phyloP scores from a whole-genome alignment of 2,113 vertebrate species.

The Ranitomeya imitator region DNA sequence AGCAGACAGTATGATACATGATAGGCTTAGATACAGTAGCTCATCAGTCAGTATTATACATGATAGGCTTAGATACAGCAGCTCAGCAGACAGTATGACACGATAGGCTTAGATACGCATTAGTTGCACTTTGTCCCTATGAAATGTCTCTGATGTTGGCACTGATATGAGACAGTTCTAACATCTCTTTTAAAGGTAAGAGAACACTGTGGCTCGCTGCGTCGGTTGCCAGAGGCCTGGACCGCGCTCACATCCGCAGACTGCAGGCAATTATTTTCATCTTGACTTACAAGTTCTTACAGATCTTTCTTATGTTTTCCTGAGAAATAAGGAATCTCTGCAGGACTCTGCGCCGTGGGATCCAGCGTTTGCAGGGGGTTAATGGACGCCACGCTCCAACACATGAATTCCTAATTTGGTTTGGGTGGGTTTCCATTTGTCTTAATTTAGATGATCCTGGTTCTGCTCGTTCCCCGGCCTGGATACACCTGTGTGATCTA shows the following conservation, averaged over 20 bases:
- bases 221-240: neutral
- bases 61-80: too few species aligned
- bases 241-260: neutral
- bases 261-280: conserved; percentile 6
- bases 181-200: conserved; percentile 6
- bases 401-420: conserved; percentile 31
- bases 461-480: neutral
- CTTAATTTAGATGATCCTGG: conserved; percentile 6
- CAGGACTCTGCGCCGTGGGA: neutral
- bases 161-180: neutral
- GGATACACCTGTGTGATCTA: neutral
- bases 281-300: neutral
- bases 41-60: neutral
- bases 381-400: neutral
- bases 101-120: neutral
- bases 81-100: neutral
- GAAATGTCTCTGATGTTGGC: neutral
- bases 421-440: neutral
- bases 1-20: neutral
- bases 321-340: neutral
- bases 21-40: neutral
- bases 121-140: too few species aligned
- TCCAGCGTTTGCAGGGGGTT: neutral
- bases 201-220: neutral
- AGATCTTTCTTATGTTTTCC: neutral